Percentiles rank a stretch among this genome's conserved stretches.
Conservation (phyloP, 2,797 vertebrate genomes). For the Pseudochirops cupreus region DNA sequence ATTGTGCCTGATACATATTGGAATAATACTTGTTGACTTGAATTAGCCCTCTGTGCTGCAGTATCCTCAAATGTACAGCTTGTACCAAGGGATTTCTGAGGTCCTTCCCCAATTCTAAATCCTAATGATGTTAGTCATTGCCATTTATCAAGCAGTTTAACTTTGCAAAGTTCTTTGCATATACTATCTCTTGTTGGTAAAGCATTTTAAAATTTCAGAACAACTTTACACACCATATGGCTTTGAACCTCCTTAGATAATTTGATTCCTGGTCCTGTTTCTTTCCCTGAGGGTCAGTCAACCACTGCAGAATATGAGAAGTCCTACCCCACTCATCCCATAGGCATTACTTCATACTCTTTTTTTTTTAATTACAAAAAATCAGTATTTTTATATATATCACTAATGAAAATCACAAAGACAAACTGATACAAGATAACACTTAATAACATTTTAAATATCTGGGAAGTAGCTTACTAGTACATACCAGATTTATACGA, state of each 20-base stretch:
- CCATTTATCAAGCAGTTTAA: background rate
- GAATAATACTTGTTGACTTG: background rate
- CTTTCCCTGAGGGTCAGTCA: background rate
- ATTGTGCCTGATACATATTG: background rate
- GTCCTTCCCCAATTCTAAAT: background rate
- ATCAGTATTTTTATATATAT: background rate
- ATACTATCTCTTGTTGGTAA: no score
- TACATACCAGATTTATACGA: background rate
- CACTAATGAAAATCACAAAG: background rate
- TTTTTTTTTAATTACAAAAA: background rate
- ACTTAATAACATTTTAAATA: background rate
- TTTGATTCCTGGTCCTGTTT: background rate
- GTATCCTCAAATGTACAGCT: background rate
- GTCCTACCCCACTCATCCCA: background rate
- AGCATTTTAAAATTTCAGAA: no score
- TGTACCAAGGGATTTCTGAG: background rate
- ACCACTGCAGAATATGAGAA: background rate
- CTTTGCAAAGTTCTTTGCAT: background rate
- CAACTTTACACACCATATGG: background rate
- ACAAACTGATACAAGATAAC: background rate
- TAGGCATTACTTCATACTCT: background rate
- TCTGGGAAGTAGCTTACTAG: background rate
- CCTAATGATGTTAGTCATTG: background rate
- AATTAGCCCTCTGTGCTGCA: background rate
- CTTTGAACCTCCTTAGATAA: background rate